These are phyloP conservation scores for Ectemnius continuus DNA, from an alignment of 2,888 invertebrate genomes.

Conservation along the genomic window DNA sequence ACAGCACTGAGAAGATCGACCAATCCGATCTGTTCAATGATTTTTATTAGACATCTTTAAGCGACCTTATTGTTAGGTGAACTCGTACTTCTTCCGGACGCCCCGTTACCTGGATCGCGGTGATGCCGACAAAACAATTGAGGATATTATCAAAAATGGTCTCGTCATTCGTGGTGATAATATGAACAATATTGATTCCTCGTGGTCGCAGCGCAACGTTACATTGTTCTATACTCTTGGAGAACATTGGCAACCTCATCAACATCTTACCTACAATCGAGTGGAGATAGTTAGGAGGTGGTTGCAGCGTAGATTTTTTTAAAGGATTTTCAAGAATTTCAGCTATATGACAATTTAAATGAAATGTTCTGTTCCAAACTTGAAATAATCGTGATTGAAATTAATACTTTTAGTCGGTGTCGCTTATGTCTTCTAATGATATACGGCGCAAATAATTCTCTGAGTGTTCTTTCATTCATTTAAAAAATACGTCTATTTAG, in stretches of 20 bases:
- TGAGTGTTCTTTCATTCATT: too few relatives aligned
- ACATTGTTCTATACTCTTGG: conserved; percentile 81
- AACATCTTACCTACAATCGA: conserved; percentile 80
- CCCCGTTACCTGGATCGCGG: conserved; percentile 80
- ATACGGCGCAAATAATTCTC: too few relatives aligned
- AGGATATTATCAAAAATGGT: conserved; percentile 83
- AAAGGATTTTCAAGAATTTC: too few relatives aligned
- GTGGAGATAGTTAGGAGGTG: too few relatives aligned
- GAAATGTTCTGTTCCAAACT: too few relatives aligned
- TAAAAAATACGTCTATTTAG: too few relatives aligned
- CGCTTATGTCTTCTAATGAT: too few relatives aligned
- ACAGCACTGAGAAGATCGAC: conserved; percentile 81
- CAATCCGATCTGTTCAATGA: conserved; percentile 79
- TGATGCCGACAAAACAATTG: conserved; percentile 86
- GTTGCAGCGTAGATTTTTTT: too few relatives aligned
- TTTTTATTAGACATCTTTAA: neutral
- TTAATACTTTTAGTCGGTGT: too few relatives aligned
- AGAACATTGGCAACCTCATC: conserved; percentile 84
- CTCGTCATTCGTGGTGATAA: conserved; percentile 81
- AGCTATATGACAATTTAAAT: too few relatives aligned
- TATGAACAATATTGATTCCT: conserved; percentile 82
- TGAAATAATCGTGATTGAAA: too few relatives aligned
- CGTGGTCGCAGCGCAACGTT: conserved; percentile 80
- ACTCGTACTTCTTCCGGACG: neutral
- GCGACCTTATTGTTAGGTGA: neutral